Evolutionary conservation across 2,888 invertebrate genomes (phyloP).

Genomic region (Tetheella fluctuosa): DNA sequence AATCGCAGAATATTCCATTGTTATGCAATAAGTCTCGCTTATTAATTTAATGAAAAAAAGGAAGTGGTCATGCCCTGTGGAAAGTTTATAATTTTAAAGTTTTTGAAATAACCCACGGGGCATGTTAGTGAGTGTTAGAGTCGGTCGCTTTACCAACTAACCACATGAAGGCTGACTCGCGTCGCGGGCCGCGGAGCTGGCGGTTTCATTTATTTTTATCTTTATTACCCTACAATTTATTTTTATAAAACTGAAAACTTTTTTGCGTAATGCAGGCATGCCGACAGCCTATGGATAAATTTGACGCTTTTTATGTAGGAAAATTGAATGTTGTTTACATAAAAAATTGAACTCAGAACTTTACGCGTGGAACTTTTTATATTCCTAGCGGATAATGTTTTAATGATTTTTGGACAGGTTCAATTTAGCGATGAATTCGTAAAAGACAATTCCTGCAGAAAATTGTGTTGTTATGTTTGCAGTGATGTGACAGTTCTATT

Average conservation of each 20-base stretch:
- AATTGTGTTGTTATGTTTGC: neutral
- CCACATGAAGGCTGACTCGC: constrained; percentile 40
- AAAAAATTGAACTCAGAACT: neutral
- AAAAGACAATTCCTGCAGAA: too few species aligned
- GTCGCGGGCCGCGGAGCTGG: constrained; percentile 29
- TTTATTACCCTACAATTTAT: constrained; percentile 31
- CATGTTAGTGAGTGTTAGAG: constrained; percentile 1
- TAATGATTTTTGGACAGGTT: too few species aligned
- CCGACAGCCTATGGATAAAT: neutral
- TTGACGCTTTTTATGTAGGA: neutral
- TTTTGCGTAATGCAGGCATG: neutral
- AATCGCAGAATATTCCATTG: too few species aligned
- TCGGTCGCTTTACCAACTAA: constrained; percentile 26
- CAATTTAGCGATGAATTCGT: neutral
- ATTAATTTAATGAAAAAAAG: neutral
- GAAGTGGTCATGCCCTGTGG: neutral
- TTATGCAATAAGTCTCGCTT: neutral
- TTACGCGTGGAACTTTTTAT: neutral
- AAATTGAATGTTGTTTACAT: neutral
- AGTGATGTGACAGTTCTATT: neutral
- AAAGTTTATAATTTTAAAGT: constrained; percentile 28
- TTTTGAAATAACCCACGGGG: constrained; percentile 26
- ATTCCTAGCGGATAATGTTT: too few species aligned
- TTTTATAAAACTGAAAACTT: constrained; percentile 3
- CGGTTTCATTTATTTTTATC: constrained; percentile 43